These are phyloP conservation scores for Meles meles DNA, from an alignment of 2,113 vertebrate species.

Conservation along the genomic window DNA sequence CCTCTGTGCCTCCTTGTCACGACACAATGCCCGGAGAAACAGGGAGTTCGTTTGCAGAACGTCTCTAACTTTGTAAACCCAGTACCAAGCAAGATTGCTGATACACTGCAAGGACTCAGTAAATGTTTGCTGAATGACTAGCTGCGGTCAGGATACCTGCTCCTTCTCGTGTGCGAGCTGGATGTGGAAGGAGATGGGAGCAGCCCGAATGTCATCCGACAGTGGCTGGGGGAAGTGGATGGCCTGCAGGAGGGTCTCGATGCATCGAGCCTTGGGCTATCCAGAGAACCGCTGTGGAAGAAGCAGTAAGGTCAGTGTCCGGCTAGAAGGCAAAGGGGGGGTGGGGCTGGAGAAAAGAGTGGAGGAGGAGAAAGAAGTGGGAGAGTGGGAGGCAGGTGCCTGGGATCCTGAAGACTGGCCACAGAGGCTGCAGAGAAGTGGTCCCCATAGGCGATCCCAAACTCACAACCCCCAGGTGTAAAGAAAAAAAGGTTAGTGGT, in stretches of 20 bases:
- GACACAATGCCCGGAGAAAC: background rate
- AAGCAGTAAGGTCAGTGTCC: background rate
- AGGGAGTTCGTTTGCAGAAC: background rate
- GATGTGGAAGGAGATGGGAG: conserved; percentile 73
- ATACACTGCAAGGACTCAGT: background rate
- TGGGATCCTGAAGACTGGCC: background rate
- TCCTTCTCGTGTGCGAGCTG: conserved; percentile 66
- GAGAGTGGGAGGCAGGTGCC: background rate
- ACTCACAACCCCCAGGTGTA: background rate
- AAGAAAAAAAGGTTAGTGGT: background rate
- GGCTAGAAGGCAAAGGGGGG: background rate
- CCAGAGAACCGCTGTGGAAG: conserved; percentile 78
- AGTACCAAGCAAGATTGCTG: background rate
- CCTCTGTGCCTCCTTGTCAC: background rate
- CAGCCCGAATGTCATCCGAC: conserved; percentile 65
- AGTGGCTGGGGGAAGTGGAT: conserved; percentile 78
- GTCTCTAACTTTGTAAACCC: background rate
- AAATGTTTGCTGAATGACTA: background rate
- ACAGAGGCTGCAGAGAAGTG: background rate
- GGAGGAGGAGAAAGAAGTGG: background rate
- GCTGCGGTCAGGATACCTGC: conserved; percentile 68
- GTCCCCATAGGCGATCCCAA: background rate
- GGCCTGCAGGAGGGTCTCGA: conserved; percentile 80
- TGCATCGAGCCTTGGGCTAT: conserved; percentile 67
- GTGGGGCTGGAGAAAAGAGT: no score